Conservation (phyloP, 2,888 invertebrate species). For the Smittia sp. region DNA sequence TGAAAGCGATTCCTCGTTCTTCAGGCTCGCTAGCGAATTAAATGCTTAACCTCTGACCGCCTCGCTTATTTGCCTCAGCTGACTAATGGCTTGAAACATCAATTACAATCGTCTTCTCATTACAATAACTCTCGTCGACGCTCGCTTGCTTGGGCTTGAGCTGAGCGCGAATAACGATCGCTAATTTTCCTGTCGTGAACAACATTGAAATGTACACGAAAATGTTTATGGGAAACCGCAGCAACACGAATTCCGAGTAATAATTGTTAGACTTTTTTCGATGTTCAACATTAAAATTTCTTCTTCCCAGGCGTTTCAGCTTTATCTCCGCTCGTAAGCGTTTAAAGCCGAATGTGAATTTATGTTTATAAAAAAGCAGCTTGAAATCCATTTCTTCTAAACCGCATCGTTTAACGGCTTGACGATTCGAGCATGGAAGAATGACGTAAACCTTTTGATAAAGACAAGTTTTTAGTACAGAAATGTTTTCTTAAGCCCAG, state of each 20-base stretch:
- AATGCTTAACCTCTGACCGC: conserved; percentile 17
- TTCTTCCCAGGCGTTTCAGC: not conserved
- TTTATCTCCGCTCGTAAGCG: not conserved
- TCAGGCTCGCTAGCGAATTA: conserved; percentile 8
- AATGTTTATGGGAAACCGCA: not conserved
- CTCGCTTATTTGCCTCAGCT: conserved; percentile 9
- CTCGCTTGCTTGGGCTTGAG: not conserved
- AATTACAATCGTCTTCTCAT: conserved; percentile 9
- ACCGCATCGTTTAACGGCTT: not conserved
- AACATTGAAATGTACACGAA: conserved; percentile 8
- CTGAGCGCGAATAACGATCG: not conserved
- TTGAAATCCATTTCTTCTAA: conserved; percentile 13
- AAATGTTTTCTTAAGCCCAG: not conserved
- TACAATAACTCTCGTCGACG: not conserved
- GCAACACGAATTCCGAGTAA: conserved; percentile 4
- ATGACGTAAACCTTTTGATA: conserved; percentile 3
- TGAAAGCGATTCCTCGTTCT: not conserved
- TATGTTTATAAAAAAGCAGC: conserved; percentile 17
- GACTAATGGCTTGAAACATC: conserved; percentile 1
- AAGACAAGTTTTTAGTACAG: conserved; percentile 14
- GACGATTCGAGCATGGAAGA: not conserved
- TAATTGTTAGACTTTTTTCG: conserved; percentile 9
- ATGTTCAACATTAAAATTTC: not conserved
- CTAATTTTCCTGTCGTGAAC: conserved; percentile 28
- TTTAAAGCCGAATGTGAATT: conserved; percentile 3